phyloP scores from a whole-genome alignment of 2,797 vertebrate species.

The Pseudochirops corinnae region DNA sequence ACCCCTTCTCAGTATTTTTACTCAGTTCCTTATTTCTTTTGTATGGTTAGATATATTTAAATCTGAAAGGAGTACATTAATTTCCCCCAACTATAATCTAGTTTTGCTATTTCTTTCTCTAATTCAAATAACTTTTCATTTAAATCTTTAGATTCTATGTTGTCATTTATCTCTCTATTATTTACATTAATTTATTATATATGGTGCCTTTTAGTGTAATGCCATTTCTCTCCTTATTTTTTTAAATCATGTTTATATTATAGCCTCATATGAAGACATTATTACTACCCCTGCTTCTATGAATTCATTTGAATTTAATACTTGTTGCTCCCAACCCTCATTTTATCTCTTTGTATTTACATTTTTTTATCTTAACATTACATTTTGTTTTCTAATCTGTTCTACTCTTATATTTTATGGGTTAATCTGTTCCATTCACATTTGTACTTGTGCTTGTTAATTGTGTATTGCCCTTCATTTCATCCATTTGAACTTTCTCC shows the following conservation, averaged over 20 bases:
- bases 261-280: not conserved
- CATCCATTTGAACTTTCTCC: not conserved
- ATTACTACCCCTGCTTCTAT: not conserved
- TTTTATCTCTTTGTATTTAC: not conserved
- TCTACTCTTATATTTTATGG: not conserved
- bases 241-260: not conserved
- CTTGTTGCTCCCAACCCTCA: not conserved
- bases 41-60: not conserved
- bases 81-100: not conserved
- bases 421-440: not conserved
- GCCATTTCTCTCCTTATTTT: not conserved
- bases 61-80: not conserved
- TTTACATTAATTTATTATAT: not conserved
- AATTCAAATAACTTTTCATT: not conserved
- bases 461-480: not conserved
- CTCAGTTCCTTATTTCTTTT: not conserved
- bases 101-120: not conserved
- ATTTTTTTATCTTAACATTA: not conserved
- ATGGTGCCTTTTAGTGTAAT: not conserved
- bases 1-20: not conserved
- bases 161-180: not conserved
- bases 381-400: not conserved
- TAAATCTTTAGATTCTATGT: not conserved
- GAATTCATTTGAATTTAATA: not conserved
- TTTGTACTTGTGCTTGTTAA: not conserved